Base-by-base conservation (phyloP, 2,797 vertebrate genomes). In the Anabacerthia variegaticeps region DNA sequence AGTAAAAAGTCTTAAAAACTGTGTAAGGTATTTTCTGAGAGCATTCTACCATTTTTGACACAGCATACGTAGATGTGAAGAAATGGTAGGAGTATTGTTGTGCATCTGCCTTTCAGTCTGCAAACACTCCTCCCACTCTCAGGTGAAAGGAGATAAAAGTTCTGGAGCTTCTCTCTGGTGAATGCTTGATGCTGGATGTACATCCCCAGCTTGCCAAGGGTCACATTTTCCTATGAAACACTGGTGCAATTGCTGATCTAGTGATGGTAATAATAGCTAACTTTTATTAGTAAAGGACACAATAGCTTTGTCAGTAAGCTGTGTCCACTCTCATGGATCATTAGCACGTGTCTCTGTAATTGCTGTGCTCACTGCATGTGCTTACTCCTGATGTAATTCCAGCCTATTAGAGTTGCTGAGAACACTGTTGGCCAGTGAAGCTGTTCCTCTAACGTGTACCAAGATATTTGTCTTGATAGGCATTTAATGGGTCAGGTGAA, bases 51-150 rank as follows among this genome's bases (percentile, higher is more conserved):
- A 1, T 10, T 78, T 92, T 84, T 79, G 36, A 34, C 7, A 9
- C 11, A 37, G 14, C 1, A 1, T 76, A 56, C 14, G 10, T 79
- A 26, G 22, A 66, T 55, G 26, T 52, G 43, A 55, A 80, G 59
- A 63, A 83, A 49, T 32, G 10, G 15, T 66, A 28, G n/a, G 28
- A 55, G 49, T 74, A 46, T 46, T 46, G 26, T 26, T 85, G 55
- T 30, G 10, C 8, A 9, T 46, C 52, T 34, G 9, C 58, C 34
- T 76, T 62, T 66, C 34, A 80, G 56, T 59, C 62, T 80, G 39
- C 32, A 59, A 0, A 71, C 36, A 10, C 21, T 55, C 4, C 6
- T 9, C 13, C 5, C 3, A 4, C 16, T 14, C 22, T 62, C 11
- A 54, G 44, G 41, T 41, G 49, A 85, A 85, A 63, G 2, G 11